Base-by-base conservation (phyloP, 2,113 vertebrate species). In the Panthera leo region DNA sequence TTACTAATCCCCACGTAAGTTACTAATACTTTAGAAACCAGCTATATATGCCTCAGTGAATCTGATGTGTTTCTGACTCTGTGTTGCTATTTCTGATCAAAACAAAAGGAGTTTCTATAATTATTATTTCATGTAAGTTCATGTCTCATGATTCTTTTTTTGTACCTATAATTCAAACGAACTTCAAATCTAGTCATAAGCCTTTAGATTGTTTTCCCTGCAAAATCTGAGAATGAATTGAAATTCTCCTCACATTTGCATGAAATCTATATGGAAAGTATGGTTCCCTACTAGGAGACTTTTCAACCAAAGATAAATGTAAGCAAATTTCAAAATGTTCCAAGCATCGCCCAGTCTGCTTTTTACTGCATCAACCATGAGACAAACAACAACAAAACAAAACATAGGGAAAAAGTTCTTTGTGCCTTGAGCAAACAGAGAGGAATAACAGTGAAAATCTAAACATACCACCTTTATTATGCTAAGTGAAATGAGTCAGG, bases 291-390 rank as follows among this genome's bases (percentile, higher is more conserved):
- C 80, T 87, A 75, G 91, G 55, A 89, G 39, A 92, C 12, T 87
- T 95, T 55, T 76, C 51, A 45, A 9, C 14, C 45, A 89, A 92
- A 95, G 34, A 95, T 76, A 93, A 97, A 87, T 42, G 25, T 55
- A 92, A 84, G 31, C 58, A 91, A 84, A 87, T 88, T 83, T 95
- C 8, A 94, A 95, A 93, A 83, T 80, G 31, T 94, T 89, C 27
- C 63, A 84, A 83, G 12, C 23, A 45, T 93, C 27, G 36, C 34
- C 11, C 31, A 39, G 21, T 84, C 89, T 94, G n/a, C 29, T 92
- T 96, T 86, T 85, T 67, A 76, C 34, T 93, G 31, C 21, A n/a
- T 88, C 42, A 97, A 73, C 34, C 12, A 88, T 58, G 65, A 96
- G 27, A 80, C 63, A 36, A 79, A 94, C 13, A 78, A 10, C 65